Conservation (phyloP, 1,140 invertebrate species). For the Periplaneta americana region DNA sequence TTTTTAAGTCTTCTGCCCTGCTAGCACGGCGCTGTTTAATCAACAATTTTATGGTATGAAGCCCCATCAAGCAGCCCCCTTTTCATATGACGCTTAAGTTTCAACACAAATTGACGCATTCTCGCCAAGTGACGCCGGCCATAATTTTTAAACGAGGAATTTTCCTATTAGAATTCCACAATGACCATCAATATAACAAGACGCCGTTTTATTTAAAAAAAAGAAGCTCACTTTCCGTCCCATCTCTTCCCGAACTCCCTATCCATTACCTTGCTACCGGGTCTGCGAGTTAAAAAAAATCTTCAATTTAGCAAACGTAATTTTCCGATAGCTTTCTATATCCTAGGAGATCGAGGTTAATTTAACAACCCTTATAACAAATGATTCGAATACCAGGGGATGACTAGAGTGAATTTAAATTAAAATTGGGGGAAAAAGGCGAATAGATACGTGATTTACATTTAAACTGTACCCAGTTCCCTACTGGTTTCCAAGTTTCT, state of each 20-base stretch:
- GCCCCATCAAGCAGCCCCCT: too few species aligned
- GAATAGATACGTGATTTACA: neutral
- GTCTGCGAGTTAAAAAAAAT: constrained; percentile 2
- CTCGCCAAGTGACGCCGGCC: neutral
- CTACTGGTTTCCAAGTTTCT: neutral
- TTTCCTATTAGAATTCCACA: constrained; percentile 16
- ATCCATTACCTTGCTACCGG: neutral
- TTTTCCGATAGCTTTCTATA: constrained; percentile 6
- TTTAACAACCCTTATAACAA: constrained; percentile 16
- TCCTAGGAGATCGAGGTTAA: constrained; percentile 6
- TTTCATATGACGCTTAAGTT: too few species aligned
- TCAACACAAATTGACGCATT: neutral
- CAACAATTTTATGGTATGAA: too few species aligned
- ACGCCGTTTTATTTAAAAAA: neutral
- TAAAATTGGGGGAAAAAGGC: constrained; percentile 9
- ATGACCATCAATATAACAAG: constrained; percentile 12
- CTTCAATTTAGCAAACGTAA: constrained; percentile 7
- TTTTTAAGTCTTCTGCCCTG: too few species aligned
- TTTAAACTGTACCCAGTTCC: neutral
- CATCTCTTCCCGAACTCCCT: neutral
- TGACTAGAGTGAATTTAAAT: constrained; percentile 15
- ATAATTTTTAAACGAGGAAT: neutral
- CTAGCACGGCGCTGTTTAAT: too few species aligned
- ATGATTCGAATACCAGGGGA: constrained; percentile 10
- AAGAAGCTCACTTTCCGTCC: neutral